Percentiles rank a stretch among this genome's conserved stretches.
Evolutionary conservation across 2,113 vertebrate species (phyloP).

Genomic region (Rhegmatorhina hoffmannsi): DNA sequence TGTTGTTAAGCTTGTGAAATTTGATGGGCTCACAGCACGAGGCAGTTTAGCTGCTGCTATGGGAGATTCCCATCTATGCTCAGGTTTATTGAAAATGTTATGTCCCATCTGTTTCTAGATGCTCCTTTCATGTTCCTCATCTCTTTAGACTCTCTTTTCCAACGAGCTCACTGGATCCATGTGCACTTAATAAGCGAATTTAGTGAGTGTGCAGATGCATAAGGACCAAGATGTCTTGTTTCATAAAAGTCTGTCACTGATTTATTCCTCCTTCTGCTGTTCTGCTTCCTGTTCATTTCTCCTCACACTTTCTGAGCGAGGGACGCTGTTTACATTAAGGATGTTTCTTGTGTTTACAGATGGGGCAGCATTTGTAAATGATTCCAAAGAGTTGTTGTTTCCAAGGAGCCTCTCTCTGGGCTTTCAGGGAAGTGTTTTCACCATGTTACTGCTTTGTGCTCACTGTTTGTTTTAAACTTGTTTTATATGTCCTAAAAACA

Average conservation of each 20-base stretch:
- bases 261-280: slow-evolving; percentile 51
- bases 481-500: background rate
- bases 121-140: slow-evolving; percentile 33
- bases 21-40: slow-evolving; percentile 57
- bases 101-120: slow-evolving; percentile 55
- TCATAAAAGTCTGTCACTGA: slow-evolving; percentile 43
- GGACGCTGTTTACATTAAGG: slow-evolving; percentile 52
- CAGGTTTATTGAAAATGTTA: slow-evolving; percentile 49
- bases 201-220: background rate
- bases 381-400: slow-evolving; percentile 28
- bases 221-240: slow-evolving; percentile 53
- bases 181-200: slow-evolving; percentile 11
- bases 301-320: slow-evolving; percentile 1
- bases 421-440: background rate
- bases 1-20: slow-evolving; percentile 44
- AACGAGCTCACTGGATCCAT: background rate
- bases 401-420: slow-evolving; percentile 10
- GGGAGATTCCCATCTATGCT: background rate
- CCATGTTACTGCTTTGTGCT: background rate
- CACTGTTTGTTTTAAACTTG: background rate
- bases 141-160: slow-evolving; percentile 28
- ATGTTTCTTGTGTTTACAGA: slow-evolving; percentile 71
- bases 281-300: slow-evolving; percentile 62
- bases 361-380: slow-evolving; percentile 43
- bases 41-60: slow-evolving; percentile 14